Conservation (phyloP, 35 echinoderm and acorn worm genomes). For the Patiria miniata region DNA sequence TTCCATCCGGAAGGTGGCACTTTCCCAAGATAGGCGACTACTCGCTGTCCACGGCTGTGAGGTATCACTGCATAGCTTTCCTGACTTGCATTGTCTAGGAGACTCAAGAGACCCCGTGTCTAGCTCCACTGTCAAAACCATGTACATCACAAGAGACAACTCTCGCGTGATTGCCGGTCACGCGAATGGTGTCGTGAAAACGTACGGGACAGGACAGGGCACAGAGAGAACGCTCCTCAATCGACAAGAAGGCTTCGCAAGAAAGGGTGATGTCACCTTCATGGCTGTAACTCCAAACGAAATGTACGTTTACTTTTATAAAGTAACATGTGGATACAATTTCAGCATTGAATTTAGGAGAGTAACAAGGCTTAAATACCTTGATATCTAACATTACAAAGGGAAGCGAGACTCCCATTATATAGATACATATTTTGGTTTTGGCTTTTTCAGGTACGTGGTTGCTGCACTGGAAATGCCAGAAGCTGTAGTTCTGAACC, state of each 20-base stretch:
- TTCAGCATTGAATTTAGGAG: too few species aligned
- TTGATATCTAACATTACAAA: too few species aligned
- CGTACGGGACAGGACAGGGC: background rate
- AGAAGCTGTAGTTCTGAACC: background rate
- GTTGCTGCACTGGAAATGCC: background rate
- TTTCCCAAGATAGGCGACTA: constrained; percentile 2
- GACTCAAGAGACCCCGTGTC: constrained; percentile 11
- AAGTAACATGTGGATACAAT: too few species aligned
- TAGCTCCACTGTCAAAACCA: background rate
- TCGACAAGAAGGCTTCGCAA: background rate
- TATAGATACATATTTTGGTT: background rate
- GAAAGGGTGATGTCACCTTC: background rate
- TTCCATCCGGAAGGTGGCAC: background rate
- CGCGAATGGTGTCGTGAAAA: background rate
- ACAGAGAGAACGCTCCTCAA: constrained; percentile 8
- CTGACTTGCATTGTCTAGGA: constrained; percentile 2
- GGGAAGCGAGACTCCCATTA: too few species aligned
- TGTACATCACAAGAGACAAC: constrained; percentile 21
- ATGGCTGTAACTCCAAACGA: constrained; percentile 36
- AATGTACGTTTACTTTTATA: background rate
- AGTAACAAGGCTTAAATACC: too few species aligned
- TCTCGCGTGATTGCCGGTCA: background rate
- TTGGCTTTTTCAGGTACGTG: background rate
- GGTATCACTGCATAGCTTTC: background rate
- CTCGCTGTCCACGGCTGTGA: constrained; percentile 31